Base-by-base conservation (phyloP, 2,797 vertebrate genomes). In the Poeciliopsis presidionis region DNA sequence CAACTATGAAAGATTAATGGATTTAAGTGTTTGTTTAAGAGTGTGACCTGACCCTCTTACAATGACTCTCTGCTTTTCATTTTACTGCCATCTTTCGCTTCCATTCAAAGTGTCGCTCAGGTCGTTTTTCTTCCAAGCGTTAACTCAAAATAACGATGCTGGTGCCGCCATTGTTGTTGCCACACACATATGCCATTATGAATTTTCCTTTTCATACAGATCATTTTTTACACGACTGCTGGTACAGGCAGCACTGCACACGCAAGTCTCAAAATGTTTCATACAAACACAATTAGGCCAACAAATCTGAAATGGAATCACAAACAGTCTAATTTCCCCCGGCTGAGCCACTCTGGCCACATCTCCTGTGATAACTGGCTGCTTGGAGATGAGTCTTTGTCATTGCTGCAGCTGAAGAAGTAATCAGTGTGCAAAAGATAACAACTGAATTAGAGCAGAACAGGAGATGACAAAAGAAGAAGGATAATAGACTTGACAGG, bases 281-380 rank as follows among this genome's bases (percentile, higher is more conserved):
- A 65, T 39, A 69, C 36, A 59, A 45, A 33, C 71, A 47, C 65
- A 90, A 92, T 92, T 89, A 90, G 75, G 86, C 77, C 63, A 33
- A 80, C 81, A 86, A 91, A 93, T 92, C 85, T 91, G 79, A 92
- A 90, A 92, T 92, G 61, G 90, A 94, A 94, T 93, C 93, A 90
- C 82, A 88, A 90, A 87, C 53, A 49, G 41, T 75, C 81, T 91
- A 81, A 92, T 93, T 90, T 90, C 83, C 87, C 84, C 87, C 79
- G 65, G 75, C 59, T 63, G 82, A 82, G 79, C 81, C 83, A 76
- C 45, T 20, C n/a, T 57, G 81, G 84, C 61, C 82, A 80, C 76
- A 81, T 87, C 75, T 81, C 81, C 76, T 46, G 46, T 84, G 74
- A 71, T 87, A 81, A 83, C 80, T 74, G 75, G 16, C 74, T 79